Evolutionary conservation across 2,797 vertebrate species (phyloP).

Genomic region (Enteromius unitaeniatus): DNA sequence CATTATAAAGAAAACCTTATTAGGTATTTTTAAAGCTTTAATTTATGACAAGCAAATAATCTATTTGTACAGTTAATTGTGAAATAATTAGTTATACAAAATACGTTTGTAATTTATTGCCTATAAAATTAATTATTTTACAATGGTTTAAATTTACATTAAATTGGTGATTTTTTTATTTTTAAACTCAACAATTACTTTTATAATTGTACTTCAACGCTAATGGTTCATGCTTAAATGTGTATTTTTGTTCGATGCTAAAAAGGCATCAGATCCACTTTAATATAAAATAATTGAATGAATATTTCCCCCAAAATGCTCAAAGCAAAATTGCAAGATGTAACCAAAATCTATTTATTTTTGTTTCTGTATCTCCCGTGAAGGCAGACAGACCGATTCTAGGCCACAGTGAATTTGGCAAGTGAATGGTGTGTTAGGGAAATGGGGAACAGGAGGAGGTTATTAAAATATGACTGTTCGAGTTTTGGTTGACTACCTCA

Average conservation of each 20-base stretch:
- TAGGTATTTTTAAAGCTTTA: background rate
- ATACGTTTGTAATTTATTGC: background rate
- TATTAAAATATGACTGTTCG: slow-evolving; percentile 39
- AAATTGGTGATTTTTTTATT: background rate
- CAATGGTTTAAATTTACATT: background rate
- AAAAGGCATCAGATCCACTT: background rate
- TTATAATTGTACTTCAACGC: background rate
- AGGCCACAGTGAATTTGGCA: background rate
- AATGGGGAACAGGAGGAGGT: slow-evolving; percentile 25
- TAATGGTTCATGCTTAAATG: background rate
- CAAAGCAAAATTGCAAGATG: background rate
- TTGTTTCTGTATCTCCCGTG: background rate
- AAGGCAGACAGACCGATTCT: background rate
- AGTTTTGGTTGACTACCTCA: slow-evolving; percentile 21
- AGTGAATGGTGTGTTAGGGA: background rate
- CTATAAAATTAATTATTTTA: background rate
- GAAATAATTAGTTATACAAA: background rate
- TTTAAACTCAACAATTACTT: background rate
- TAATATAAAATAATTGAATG: background rate
- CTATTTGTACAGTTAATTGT: background rate
- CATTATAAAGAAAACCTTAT: background rate
- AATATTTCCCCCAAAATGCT: background rate
- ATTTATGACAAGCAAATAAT: background rate
- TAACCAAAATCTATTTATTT: slow-evolving; percentile 15
- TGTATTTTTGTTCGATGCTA: background rate